A percentile compares a stretch with the other conserved stretches of the same genome.
Conservation (phyloP, 1,140 invertebrate species). For the Cataglyphis hispanica region DNA sequence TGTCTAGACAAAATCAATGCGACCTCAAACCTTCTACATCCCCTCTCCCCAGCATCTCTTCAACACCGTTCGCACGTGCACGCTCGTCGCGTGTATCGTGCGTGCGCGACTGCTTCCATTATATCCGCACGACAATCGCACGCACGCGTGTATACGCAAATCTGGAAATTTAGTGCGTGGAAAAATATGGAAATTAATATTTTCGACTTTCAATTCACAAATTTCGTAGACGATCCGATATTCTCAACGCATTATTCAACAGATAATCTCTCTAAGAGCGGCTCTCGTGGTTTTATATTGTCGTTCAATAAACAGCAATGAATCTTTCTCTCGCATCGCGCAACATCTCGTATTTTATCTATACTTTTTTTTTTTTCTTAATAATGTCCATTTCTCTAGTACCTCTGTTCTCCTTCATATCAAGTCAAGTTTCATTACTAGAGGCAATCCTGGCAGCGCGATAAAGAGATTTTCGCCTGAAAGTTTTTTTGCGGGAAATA, state of each 20-base stretch:
- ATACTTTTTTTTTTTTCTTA: not conserved
- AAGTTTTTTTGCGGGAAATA: slow-evolving; percentile 32
- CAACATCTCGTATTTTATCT: not conserved
- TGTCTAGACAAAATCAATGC: slow-evolving; percentile 86
- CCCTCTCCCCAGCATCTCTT: slow-evolving; percentile 65
- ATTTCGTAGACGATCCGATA: not conserved
- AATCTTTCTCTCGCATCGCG: not conserved
- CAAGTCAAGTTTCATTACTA: slow-evolving; percentile 67
- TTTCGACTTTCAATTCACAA: not conserved
- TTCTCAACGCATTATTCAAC: not conserved
- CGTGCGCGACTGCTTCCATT: slow-evolving; percentile 31
- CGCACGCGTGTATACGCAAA: not conserved
- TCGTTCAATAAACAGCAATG: not conserved
- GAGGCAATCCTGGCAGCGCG: slow-evolving; percentile 50
- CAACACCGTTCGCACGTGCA: slow-evolving; percentile 64
- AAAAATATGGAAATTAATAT: not conserved
- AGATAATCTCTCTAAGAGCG: not conserved
- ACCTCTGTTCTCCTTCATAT: slow-evolving; percentile 25
- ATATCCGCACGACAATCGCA: not conserved
- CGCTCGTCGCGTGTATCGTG: slow-evolving; percentile 41
- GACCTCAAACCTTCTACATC: slow-evolving; percentile 79
- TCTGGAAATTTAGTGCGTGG: not conserved
- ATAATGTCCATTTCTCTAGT: not conserved
- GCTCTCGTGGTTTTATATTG: not conserved
- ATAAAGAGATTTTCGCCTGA: not conserved